Evolutionary conservation across 2,113 vertebrate species (phyloP).

Genomic region (Choloepus hoffmanni): DNA sequence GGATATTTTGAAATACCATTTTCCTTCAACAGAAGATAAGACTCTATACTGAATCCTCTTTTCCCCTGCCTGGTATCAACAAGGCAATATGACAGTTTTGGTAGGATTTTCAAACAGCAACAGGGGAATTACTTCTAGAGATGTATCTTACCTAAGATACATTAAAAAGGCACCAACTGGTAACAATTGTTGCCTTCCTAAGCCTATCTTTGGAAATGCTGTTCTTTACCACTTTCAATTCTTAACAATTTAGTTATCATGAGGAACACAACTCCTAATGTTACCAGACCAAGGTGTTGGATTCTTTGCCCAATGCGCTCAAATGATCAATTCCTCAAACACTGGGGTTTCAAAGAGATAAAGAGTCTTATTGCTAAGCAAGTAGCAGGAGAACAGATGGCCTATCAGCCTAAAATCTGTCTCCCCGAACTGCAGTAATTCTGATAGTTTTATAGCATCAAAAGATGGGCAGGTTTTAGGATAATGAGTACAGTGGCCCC

Average conservation of each 20-base stretch:
- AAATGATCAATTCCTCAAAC: too few species aligned
- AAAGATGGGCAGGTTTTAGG: too few species aligned
- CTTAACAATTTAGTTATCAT: neutral
- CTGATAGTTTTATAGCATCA: too few species aligned
- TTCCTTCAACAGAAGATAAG: neutral
- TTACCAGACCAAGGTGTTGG: too few species aligned
- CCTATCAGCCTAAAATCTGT: too few species aligned
- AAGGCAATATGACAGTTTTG: neutral
- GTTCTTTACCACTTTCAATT: neutral
- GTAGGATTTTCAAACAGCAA: constrained; percentile 47
- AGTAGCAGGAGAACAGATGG: too few species aligned
- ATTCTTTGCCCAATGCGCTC: too few species aligned
- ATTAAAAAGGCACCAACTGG: neutral
- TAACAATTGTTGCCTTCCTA: constrained; percentile 4
- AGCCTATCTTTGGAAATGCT: constrained; percentile 40
- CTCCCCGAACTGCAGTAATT: too few species aligned
- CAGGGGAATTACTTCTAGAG: neutral
- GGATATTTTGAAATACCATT: neutral
- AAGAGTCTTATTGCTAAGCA: too few species aligned
- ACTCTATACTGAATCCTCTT: neutral
- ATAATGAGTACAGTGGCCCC: too few species aligned
- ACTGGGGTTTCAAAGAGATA: too few species aligned
- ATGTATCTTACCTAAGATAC: neutral
- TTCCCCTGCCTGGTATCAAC: neutral
- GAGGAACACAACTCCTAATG: neutral